Conservation (phyloP, 1,140 invertebrate species). For the Drusus annulatus region DNA sequence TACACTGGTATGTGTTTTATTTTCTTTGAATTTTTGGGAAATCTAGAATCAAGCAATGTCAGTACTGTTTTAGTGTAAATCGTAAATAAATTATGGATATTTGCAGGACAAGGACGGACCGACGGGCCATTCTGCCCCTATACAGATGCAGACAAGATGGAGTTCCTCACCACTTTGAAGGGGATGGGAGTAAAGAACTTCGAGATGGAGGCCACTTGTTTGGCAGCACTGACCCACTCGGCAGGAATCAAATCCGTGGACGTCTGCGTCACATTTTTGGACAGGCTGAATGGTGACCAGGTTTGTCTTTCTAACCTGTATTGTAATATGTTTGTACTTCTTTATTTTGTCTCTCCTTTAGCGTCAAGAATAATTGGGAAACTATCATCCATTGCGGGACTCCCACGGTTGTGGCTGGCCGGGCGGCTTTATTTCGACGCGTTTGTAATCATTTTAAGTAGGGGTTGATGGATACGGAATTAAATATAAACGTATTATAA, state of each 20-base stretch:
- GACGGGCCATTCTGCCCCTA: conserved; percentile 97
- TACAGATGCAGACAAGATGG: conserved; percentile 86
- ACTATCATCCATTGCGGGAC: too few relatives aligned
- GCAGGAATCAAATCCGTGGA: conserved; percentile 91
- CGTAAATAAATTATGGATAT: neutral
- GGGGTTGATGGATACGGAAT: too few relatives aligned
- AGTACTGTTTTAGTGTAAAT: too few relatives aligned
- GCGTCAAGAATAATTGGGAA: too few relatives aligned
- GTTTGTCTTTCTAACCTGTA: conserved; percentile 75
- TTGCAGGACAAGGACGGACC: conserved; percentile 84
- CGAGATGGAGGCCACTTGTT: conserved; percentile 96
- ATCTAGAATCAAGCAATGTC: too few relatives aligned
- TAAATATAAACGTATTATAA: too few relatives aligned
- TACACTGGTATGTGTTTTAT: conserved; percentile 84
- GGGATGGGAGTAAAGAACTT: conserved; percentile 91
- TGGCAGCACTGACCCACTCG: conserved; percentile 90
- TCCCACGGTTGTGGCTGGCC: too few relatives aligned
- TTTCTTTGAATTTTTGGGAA: too few relatives aligned
- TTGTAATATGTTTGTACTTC: too few relatives aligned
- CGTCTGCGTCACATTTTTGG: conserved; percentile 91
- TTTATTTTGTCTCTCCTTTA: too few relatives aligned
- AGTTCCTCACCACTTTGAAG: conserved; percentile 81
- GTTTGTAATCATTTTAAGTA: too few relatives aligned
- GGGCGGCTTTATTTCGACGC: too few relatives aligned
- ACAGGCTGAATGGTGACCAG: conserved; percentile 94